Conservation (phyloP, 2,113 vertebrate species). For the Paramisgurnus dabryanus region DNA sequence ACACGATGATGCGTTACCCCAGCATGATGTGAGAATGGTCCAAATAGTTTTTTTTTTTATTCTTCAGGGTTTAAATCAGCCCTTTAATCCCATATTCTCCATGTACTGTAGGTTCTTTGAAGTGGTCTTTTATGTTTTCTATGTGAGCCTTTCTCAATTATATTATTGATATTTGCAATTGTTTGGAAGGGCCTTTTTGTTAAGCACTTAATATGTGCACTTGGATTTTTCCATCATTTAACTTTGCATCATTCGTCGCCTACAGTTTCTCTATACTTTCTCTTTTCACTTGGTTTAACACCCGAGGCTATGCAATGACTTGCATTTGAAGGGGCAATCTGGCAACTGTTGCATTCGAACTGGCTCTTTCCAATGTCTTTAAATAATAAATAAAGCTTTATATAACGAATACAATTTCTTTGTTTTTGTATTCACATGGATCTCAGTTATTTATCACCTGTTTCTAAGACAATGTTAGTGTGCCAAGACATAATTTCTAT, state of each 20-base stretch:
- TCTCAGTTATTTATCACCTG: not conserved
- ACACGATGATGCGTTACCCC: no score
- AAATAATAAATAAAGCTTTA: constrained; percentile 37
- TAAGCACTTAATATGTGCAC: no score
- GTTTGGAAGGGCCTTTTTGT: no score
- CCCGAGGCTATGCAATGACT: not conserved
- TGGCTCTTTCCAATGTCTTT: constrained; percentile 16
- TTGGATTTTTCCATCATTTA: not conserved
- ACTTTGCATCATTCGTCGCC: not conserved
- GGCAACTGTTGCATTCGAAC: constrained; percentile 5
- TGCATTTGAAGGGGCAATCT: constrained; percentile 16
- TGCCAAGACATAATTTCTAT: not conserved
- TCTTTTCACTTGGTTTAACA: not conserved
- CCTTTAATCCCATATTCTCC: not conserved
- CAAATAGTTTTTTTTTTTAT: no score
- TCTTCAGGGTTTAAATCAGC: not conserved
- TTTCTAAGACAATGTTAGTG: not conserved
- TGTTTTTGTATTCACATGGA: not conserved
- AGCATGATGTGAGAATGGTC: no score
- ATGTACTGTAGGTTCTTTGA: no score
- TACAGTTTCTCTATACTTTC: not conserved
- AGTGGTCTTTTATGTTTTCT: no score
- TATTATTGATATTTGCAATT: no score
- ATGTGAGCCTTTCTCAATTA: no score
- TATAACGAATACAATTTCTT: not conserved